Conservation (phyloP, 2,888 invertebrate genomes). For the Plagodis dolabraria region DNA sequence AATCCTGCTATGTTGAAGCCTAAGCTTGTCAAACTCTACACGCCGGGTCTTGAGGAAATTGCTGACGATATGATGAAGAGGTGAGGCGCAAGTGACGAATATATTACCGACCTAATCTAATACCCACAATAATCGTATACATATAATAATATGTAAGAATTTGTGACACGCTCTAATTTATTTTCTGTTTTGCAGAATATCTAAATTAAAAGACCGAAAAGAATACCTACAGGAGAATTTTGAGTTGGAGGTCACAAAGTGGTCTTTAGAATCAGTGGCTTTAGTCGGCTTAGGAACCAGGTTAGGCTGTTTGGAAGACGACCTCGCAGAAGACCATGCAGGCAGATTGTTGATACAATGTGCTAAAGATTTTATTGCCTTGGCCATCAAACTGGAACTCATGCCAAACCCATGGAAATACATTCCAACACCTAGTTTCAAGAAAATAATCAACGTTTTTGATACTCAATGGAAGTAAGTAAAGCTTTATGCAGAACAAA, state of each 20-base stretch:
- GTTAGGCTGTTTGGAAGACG: conserved; percentile 63
- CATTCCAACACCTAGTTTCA: conserved; percentile 60
- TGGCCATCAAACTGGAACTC: conserved; percentile 61
- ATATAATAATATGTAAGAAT: too few relatives aligned
- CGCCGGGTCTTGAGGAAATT: conserved; percentile 77
- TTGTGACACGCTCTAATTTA: too few relatives aligned
- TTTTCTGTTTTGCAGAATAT: conserved; percentile 55
- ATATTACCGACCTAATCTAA: too few relatives aligned
- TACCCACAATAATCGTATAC: too few relatives aligned
- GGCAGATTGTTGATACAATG: conserved; percentile 60
- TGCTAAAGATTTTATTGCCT: conserved; percentile 56
- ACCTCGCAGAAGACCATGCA: conserved; percentile 59
- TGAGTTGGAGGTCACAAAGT: conserved; percentile 83
- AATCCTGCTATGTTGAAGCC: conserved; percentile 88
- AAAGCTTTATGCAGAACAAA: conserved; percentile 1
- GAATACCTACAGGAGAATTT: conserved; percentile 71
- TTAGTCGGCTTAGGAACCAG: conserved; percentile 67
- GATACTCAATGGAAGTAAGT: conserved; percentile 76
- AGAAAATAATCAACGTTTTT: conserved; percentile 60
- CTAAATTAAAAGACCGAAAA: conserved; percentile 51
- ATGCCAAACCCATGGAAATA: conserved; percentile 62
- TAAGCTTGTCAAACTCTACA: conserved; percentile 80
- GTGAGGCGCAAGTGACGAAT: conserved; percentile 40
- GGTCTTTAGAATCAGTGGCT: conserved; percentile 85
- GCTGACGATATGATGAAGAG: conserved; percentile 68